Conservation (phyloP, 2,888 invertebrate species). For the Cryptocephalus moraei region DNA sequence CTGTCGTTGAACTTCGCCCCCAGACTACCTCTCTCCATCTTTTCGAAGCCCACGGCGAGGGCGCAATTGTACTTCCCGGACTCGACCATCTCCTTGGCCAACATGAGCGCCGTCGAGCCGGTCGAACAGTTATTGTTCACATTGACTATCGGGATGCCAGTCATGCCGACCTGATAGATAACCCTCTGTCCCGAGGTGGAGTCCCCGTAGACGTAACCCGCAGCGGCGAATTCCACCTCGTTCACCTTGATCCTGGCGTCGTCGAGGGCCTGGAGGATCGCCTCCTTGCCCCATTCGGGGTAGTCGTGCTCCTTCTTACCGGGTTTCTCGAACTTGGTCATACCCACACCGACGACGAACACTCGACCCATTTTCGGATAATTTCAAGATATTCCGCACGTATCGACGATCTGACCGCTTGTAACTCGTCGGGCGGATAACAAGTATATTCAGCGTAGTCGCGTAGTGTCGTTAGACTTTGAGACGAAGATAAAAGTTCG, state of each 20-base stretch:
- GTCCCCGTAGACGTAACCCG: conserved; percentile 92
- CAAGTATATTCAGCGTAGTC: no score
- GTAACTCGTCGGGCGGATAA: no score
- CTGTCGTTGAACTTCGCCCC: conserved; percentile 63
- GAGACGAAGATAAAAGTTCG: no score
- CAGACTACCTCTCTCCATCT: conserved; percentile 92
- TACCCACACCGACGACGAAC: conserved; percentile 91
- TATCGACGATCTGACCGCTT: no score
- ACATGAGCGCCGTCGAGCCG: conserved; percentile 82
- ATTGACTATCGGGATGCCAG: conserved; percentile 86
- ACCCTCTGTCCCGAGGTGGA: conserved; percentile 94
- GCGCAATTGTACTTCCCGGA: conserved; percentile 80
- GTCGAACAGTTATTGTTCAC: conserved; percentile 99
- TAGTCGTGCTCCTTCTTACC: conserved; percentile 77
- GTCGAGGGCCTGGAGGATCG: conserved; percentile 74
- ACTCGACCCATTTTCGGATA: conserved; percentile 43
- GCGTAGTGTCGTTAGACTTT: no score
- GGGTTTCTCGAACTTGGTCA: conserved; percentile 98
- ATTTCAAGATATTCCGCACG: no score
- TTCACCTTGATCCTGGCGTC: conserved; percentile 72
- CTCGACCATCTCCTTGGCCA: conserved; percentile 89
- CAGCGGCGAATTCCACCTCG: conserved; percentile 79
- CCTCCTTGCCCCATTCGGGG: conserved; percentile 90
- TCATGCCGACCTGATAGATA: conserved; percentile 88
- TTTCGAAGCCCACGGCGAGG: conserved; percentile 93